Conservation (phyloP, 2,113 vertebrate genomes). For the Apeltes quadracus region DNA sequence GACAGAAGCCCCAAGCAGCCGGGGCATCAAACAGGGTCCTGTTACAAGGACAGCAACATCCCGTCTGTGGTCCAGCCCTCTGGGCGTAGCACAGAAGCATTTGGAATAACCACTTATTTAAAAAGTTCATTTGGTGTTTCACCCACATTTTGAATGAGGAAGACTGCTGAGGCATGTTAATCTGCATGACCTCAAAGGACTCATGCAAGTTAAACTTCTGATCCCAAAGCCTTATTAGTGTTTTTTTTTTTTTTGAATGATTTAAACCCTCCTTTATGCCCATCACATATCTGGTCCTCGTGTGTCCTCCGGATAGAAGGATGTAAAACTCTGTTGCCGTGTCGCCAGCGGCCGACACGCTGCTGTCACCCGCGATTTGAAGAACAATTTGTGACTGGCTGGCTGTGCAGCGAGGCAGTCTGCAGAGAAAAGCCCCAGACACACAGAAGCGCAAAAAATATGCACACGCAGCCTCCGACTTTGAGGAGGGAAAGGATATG, state of each 20-base stretch:
- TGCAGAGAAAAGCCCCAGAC: slow-evolving; percentile 18
- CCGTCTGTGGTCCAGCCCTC: slow-evolving; percentile 30
- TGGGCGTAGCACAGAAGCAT: neutral
- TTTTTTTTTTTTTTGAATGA: neutral
- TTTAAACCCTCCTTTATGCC: neutral
- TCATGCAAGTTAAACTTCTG: no score
- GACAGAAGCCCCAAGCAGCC: slow-evolving; percentile 51
- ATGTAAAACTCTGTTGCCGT: slow-evolving; percentile 30
- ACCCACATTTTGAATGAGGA: neutral
- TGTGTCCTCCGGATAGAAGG: slow-evolving; percentile 14
- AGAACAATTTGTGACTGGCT: slow-evolving; percentile 37
- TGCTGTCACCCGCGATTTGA: slow-evolving; percentile 45
- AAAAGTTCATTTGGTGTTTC: neutral
- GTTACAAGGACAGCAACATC: slow-evolving; percentile 32
- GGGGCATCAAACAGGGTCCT: slow-evolving; percentile 47
- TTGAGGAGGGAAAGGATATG: slow-evolving; percentile 8
- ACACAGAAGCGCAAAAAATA: slow-evolving; percentile 29
- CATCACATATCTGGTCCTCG: neutral
- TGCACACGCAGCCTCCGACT: slow-evolving; percentile 17
- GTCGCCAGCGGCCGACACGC: slow-evolving; percentile 41
- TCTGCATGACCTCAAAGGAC: no score
- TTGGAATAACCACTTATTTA: neutral
- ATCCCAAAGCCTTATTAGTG: no score
- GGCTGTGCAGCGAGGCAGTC: slow-evolving; percentile 37
- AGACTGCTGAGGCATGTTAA: no score